Evolutionary conservation across 1,140 invertebrate genomes (phyloP), one percentile per base, ranked within the genome.

Genomic region (Leptinotarsa texana): DNA sequence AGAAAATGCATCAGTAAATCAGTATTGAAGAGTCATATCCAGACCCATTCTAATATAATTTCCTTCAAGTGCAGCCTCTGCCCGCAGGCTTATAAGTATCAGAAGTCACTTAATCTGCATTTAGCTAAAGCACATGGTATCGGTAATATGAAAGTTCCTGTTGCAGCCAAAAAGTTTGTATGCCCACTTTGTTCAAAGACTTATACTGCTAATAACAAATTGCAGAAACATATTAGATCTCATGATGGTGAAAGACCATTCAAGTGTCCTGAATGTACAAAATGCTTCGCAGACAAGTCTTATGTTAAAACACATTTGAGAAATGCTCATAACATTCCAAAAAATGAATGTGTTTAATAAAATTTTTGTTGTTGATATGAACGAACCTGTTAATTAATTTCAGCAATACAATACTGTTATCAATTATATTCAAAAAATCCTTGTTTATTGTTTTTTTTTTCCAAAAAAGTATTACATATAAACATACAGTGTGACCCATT

Each of bases 101-200:
- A 77, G 51, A 82, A 81, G 47, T 80, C 78, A 21, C 63, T 82
- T 13, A 77, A 81, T 49, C 68, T 79, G 15, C 81, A 82, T 69
- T 75, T 81, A 74, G 63, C 75, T 6, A 82, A 81, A 73, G 73
- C 69, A 2, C 81, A 82, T 69, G 79, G 77, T 11, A 78, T 81
- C 17, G 81, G 80, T 2, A 70, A 80, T 62, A 70, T 70, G 11
- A 82, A 82, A 66, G 67, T 80, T 27, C 75, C 77, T 4, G 72
- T 78, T 22, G 27, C 69, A 13, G 67, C 75, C 3, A 82, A 80
- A 71, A 82, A 79, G 62, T 80, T 76, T 71, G 68, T 78, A 33
- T 82, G 80, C 70, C 78, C 78, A 67, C 65, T 79, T 13, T 82
- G 80, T 65, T 74, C 77, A 11, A 82, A 82, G 62, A 63, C 75